These are phyloP conservation scores for Hesperia comma DNA, from an alignment of 2,888 invertebrate genomes.

Conservation along the genomic window DNA sequence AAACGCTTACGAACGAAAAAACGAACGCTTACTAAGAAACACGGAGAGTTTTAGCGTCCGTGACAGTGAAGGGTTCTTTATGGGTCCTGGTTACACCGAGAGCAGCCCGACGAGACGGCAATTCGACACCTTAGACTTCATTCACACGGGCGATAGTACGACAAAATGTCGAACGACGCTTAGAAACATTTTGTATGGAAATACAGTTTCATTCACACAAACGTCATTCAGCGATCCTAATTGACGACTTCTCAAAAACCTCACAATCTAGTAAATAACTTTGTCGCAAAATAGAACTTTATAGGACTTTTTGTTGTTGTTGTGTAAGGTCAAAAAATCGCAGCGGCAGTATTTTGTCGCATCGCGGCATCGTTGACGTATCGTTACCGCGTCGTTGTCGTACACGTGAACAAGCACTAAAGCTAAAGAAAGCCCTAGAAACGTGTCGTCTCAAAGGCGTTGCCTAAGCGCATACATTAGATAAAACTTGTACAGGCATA, in stretches of 20 bases:
- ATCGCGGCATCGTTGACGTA: too few species aligned
- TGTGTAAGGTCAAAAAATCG: too few species aligned
- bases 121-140: constrained; percentile 1
- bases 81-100: background rate
- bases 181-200: too few species aligned
- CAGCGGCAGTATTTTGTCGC: too few species aligned
- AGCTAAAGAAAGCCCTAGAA: constrained; percentile 4
- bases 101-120: background rate
- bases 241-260: too few species aligned
- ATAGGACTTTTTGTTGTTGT: too few species aligned
- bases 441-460: constrained; percentile 8
- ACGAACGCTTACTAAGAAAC: constrained; percentile 4
- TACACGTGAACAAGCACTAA: background rate
- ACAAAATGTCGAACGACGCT: background rate
- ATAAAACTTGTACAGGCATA: constrained; percentile 1
- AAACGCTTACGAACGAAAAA: too few species aligned
- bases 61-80: background rate
- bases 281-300: too few species aligned
- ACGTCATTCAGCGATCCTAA: too few species aligned
- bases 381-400: background rate
- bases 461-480: constrained; percentile 1
- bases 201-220: too few species aligned
- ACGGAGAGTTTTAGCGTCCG: background rate
- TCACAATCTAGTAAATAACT: too few species aligned
- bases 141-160: background rate